Percentiles rank a stretch among this genome's conserved stretches.
Evolutionary conservation across 1,140 invertebrate species (phyloP).

Genomic region (Orussus abietinus): DNA sequence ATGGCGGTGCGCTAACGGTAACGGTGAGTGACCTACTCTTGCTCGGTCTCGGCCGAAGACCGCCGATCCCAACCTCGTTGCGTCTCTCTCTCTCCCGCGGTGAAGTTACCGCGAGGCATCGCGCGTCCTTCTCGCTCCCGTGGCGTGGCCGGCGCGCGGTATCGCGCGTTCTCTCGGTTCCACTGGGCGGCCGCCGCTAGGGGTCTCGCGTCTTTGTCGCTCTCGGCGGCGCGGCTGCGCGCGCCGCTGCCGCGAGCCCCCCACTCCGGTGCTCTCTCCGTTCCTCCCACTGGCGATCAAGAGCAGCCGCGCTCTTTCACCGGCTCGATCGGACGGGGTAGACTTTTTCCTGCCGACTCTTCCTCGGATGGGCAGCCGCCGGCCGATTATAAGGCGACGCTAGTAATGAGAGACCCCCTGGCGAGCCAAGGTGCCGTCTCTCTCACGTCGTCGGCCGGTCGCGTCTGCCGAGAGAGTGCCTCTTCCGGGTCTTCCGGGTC

Average conservation of each 20-base stretch:
- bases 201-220: slow-evolving; percentile 15
- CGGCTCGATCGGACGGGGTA: slow-evolving; percentile 5
- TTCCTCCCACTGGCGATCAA: slow-evolving; percentile 3
- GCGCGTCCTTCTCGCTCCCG: slow-evolving; percentile 17
- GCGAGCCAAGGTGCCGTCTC: slow-evolving; percentile 27
- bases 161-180: neutral
- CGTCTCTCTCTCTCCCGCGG: slow-evolving; percentile 9
- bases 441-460: slow-evolving; percentile 16
- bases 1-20: slow-evolving; percentile 40
- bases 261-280: slow-evolving; percentile 1
- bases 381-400: slow-evolving; percentile 26
- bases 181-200: neutral
- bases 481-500: slow-evolving; percentile 5
- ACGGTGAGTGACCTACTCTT: slow-evolving; percentile 35
- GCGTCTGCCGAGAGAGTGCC: no score
- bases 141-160: neutral
- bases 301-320: slow-evolving; percentile 9
- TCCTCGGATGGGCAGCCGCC: slow-evolving; percentile 16
- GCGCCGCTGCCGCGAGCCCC: slow-evolving; percentile 14
- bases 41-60: neutral
- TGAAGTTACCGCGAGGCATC: neutral
- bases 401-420: slow-evolving; percentile 41
- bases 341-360: slow-evolving; percentile 27
- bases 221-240: slow-evolving; percentile 4
- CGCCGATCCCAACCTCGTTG: neutral